A percentile compares a stretch with the other conserved stretches of the same genome.
Evolutionary conservation across 2,113 vertebrate genomes (phyloP).

Genomic region (Pleuronectes platessa): DNA sequence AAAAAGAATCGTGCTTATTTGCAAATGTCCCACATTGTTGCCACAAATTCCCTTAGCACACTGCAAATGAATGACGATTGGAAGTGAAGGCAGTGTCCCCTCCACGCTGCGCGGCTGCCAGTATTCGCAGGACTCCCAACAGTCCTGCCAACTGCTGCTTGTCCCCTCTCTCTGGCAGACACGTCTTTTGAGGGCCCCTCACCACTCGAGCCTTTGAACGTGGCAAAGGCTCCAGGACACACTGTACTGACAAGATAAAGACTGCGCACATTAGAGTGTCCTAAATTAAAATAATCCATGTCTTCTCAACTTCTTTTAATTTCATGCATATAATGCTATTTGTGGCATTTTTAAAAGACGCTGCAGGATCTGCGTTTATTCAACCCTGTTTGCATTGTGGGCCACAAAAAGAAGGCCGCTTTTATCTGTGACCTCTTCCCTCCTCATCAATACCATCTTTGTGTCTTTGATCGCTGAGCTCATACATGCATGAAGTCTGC

Average conservation of each 20-base stretch:
- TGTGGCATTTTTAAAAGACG: neutral
- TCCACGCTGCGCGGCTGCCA: constrained; percentile 54
- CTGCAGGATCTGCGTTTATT: constrained; percentile 8
- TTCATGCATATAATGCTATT: constrained; percentile 26
- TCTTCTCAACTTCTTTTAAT: constrained; percentile 43
- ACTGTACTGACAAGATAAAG: constrained; percentile 55
- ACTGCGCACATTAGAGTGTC: constrained; percentile 32
- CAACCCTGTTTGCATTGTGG: neutral
- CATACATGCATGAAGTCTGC: constrained; percentile 48
- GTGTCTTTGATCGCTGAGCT: constrained; percentile 63
- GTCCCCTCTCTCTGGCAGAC: constrained; percentile 49
- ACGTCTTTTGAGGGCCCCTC: constrained; percentile 34
- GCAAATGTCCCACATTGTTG: constrained; percentile 38
- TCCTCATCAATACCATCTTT: constrained; percentile 59
- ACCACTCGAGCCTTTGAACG: constrained; percentile 34
- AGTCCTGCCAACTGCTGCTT: constrained; percentile 59
- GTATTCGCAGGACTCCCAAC: constrained; percentile 40
- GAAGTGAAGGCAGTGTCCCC: constrained; percentile 55
- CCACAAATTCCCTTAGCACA: constrained; percentile 49
- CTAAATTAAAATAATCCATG: constrained; percentile 42
- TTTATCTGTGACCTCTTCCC: constrained; percentile 46
- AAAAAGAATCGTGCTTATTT: constrained; percentile 42
- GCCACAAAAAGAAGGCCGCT: constrained; percentile 18
- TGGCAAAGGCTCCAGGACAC: constrained; percentile 33
- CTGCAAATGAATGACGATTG: constrained; percentile 48